Conservation (phyloP, 2,797 vertebrate genomes). For the Staurois parvus region DNA sequence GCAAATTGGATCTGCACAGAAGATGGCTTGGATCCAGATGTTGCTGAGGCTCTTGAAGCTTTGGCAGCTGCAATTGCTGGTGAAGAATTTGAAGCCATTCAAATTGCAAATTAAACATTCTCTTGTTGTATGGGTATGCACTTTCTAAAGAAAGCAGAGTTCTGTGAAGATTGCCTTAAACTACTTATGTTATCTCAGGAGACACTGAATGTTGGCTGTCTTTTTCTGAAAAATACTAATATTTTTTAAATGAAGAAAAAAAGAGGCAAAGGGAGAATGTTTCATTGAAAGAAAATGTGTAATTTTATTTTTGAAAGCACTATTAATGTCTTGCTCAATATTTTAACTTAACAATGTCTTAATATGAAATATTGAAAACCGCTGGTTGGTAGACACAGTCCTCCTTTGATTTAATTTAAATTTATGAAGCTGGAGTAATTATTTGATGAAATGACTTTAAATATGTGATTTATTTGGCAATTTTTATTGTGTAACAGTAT, state of each 20-base stretch:
- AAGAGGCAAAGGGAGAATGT: not conserved
- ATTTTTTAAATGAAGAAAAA: not conserved
- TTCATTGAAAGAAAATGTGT: not conserved
- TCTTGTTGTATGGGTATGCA: slow-evolving; percentile 2
- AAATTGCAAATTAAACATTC: slow-evolving; percentile 44
- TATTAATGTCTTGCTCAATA: not conserved
- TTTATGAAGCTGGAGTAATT: not conserved
- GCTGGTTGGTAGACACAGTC: slow-evolving; percentile 38
- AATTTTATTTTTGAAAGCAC: not conserved
- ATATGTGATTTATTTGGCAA: slow-evolving; percentile 2
- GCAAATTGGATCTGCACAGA: not conserved
- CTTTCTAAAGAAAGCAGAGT: not conserved
- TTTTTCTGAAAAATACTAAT: not conserved
- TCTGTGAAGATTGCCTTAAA: not conserved
- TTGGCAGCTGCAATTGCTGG: slow-evolving; percentile 92
- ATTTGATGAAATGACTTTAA: slow-evolving; percentile 27
- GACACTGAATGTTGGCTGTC: not conserved
- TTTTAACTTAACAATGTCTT: not conserved
- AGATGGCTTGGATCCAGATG: slow-evolving; percentile 84
- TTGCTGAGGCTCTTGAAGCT: slow-evolving; percentile 92
- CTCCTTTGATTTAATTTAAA: slow-evolving; percentile 11
- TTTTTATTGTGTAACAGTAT: not conserved
- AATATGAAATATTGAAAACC: slow-evolving; percentile 4
- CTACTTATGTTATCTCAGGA: slow-evolving; percentile 5
- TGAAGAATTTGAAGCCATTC: slow-evolving; percentile 81